phyloP scores from a whole-genome alignment of 2,888 invertebrate species.

The Frankliniella intonsa region DNA sequence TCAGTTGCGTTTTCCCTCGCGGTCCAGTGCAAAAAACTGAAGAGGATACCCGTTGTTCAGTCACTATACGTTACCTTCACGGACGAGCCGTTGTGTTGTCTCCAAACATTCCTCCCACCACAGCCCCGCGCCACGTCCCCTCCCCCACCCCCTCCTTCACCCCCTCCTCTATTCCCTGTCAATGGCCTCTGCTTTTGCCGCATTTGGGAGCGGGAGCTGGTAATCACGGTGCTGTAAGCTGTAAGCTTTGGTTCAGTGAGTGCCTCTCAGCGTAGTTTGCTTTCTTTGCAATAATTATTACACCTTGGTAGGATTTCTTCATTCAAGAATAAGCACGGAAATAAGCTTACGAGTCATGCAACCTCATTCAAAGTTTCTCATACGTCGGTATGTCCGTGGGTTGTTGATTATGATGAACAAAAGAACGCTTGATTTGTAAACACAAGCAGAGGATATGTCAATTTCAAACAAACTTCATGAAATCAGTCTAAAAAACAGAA shows the following conservation, averaged over 20 bases:
- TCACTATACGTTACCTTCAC: neutral
- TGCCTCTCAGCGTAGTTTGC: no score
- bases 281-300: no score
- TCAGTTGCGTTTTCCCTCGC: neutral
- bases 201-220: no score
- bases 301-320: no score
- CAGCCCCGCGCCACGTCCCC: neutral
- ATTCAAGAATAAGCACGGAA: no score
- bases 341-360: no score
- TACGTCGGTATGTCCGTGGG: no score
- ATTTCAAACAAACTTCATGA: neutral
- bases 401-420: neutral
- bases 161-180: neutral
- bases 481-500: neutral
- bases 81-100: neutral
- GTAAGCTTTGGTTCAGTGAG: no score
- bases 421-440: neutral
- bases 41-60: neutral
- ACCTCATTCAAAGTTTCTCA: no score
- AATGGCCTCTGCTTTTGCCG: neutral
- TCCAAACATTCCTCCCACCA: conserved; percentile 2
- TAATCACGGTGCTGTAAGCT: no score
- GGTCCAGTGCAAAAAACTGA: neutral
- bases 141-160: neutral
- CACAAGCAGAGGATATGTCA: neutral